Conservation (phyloP, 2,888 invertebrate genomes). For the Cheilosia variabilis region DNA sequence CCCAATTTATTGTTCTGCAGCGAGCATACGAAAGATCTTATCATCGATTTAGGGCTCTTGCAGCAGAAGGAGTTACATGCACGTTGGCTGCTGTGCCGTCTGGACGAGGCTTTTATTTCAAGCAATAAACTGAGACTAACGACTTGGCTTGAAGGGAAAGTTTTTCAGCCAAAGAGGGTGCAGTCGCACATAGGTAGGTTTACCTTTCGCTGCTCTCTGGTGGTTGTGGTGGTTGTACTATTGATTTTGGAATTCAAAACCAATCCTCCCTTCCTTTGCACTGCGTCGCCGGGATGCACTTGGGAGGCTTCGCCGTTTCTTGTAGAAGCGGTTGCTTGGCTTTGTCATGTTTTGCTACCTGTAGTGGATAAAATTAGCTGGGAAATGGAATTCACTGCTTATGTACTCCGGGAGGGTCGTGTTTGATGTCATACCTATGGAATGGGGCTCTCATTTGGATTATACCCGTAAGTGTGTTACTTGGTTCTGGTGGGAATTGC, state of each 20-base stretch:
- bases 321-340: not conserved
- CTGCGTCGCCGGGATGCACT: conserved; percentile 39
- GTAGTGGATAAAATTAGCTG: conserved; percentile 6
- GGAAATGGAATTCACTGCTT: conserved; percentile 10
- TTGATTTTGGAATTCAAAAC: conserved; percentile 55
- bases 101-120: conserved; percentile 53
- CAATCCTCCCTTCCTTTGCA: conserved; percentile 1
- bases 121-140: conserved; percentile 64
- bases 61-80: not conserved
- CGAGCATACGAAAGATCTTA: conserved; percentile 14
- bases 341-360: not conserved
- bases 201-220: not conserved
- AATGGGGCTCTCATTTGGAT: not conserved
- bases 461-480: not conserved
- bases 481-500: not conserved
- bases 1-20: conserved; percentile 12
- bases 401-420: not conserved
- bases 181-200: conserved; percentile 8
- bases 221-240: conserved; percentile 19
- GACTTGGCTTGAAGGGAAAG: conserved; percentile 19
- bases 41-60: conserved; percentile 14
- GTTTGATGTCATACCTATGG: not conserved
- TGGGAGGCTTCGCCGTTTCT: conserved; percentile 39
- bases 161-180: not conserved
- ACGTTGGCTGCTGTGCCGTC: not conserved